Percentiles rank a stretch among this genome's conserved stretches.
Evolutionary conservation across 2,113 vertebrate genomes (phyloP).

Genomic region (Hoplias malabaricus): DNA sequence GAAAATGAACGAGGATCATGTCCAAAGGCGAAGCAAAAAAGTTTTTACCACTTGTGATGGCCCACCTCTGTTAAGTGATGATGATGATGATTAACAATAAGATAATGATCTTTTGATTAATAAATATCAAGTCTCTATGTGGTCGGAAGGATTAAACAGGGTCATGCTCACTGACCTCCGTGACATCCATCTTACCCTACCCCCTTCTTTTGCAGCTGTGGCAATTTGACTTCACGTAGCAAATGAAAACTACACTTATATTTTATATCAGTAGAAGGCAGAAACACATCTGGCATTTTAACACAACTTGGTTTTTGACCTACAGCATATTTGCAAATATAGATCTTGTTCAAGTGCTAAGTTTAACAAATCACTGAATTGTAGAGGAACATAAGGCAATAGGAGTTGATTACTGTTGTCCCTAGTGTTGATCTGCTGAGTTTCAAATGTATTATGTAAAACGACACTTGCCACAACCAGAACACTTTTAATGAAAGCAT

Average conservation of each 20-base stretch:
- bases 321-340: neutral
- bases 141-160: neutral
- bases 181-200: neutral
- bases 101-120: neutral
- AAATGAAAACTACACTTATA: neutral
- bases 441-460: neutral
- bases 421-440: neutral
- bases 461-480: neutral
- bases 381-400: neutral
- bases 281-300: neutral
- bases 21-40: conserved; percentile 87
- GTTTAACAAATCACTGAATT: neutral
- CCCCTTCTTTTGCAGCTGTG: neutral
- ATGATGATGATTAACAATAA: conserved; percentile 64
- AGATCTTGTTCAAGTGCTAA: neutral
- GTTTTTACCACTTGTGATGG: conserved; percentile 64
- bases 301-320: conserved; percentile 14
- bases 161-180: neutral
- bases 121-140: neutral
- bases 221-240: conserved; percentile 9
- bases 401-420: neutral
- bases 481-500: neutral
- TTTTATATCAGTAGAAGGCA: neutral
- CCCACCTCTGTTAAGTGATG: conserved; percentile 69
- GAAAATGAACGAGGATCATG: conserved; percentile 92